A percentile compares a stretch with the other conserved stretches of the same genome.
These are phyloP conservation scores for Percopsis transmontana DNA, from an alignment of 2,113 vertebrate genomes.

Conservation along the genomic window DNA sequence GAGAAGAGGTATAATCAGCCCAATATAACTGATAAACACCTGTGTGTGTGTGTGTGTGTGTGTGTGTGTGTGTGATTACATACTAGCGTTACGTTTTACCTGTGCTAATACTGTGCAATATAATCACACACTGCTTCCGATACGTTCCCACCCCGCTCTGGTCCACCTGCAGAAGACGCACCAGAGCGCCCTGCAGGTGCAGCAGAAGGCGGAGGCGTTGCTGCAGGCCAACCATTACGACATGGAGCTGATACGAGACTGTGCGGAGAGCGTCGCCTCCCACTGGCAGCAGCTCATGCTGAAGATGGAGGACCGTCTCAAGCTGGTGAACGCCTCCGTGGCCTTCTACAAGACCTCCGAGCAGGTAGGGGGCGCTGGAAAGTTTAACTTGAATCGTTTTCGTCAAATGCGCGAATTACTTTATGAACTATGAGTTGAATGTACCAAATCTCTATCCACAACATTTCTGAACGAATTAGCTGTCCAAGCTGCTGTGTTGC, in stretches of 20 bases:
- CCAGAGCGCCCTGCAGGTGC: constrained; percentile 98
- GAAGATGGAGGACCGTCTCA: constrained; percentile 98
- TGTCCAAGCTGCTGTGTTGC: not conserved
- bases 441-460: too few relatives aligned
- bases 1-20: too few relatives aligned
- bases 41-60: too few relatives aligned
- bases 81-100: too few relatives aligned
- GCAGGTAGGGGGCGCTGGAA: constrained; percentile 78
- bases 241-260: constrained; percentile 98
- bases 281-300: constrained; percentile 99
- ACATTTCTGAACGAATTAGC: too few relatives aligned
- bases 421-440: too few relatives aligned
- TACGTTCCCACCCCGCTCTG: not conserved
- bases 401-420: not conserved
- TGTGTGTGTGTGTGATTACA: too few relatives aligned
- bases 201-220: constrained; percentile 96
- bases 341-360: constrained; percentile 99
- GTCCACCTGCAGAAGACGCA: constrained; percentile 87
- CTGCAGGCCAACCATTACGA: constrained; percentile 97
- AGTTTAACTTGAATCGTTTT: not conserved
- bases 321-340: constrained; percentile 98
- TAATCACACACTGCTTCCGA: not conserved
- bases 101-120: too few relatives aligned
- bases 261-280: constrained; percentile 95
- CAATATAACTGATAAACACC: too few relatives aligned